Conservation (phyloP, 2,888 invertebrate species). For the Mactromeris polynyma region DNA sequence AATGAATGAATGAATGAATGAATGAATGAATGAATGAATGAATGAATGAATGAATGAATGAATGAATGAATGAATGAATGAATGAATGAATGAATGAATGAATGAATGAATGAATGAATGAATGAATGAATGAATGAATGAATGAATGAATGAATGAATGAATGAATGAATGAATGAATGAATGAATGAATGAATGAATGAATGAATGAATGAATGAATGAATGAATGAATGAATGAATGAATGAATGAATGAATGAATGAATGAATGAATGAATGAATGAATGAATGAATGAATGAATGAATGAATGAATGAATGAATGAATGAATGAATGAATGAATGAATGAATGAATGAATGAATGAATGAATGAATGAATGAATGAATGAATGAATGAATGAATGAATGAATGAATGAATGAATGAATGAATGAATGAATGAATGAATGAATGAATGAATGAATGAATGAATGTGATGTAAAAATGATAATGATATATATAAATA, state of each 20-base stretch:
- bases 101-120: neutral
- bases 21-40: neutral
- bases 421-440: neutral
- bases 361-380: neutral
- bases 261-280: constrained; percentile 11
- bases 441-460: too few relatives aligned
- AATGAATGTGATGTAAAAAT: too few relatives aligned
- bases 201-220: constrained; percentile 11
- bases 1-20: neutral
- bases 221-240: constrained; percentile 11
- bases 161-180: constrained; percentile 8
- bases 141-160: neutral
- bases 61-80: neutral
- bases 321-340: constrained; percentile 11
- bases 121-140: neutral
- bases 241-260: constrained; percentile 11
- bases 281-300: constrained; percentile 11
- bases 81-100: too few relatives aligned
- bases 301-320: constrained; percentile 13
- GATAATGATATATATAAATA: too few relatives aligned
- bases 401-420: neutral
- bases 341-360: neutral
- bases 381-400: neutral
- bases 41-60: neutral
- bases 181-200: constrained; percentile 11